These are phyloP conservation scores for Drosophila littoralis DNA, from an alignment of 1,140 invertebrate species.

Conservation along the genomic window DNA sequence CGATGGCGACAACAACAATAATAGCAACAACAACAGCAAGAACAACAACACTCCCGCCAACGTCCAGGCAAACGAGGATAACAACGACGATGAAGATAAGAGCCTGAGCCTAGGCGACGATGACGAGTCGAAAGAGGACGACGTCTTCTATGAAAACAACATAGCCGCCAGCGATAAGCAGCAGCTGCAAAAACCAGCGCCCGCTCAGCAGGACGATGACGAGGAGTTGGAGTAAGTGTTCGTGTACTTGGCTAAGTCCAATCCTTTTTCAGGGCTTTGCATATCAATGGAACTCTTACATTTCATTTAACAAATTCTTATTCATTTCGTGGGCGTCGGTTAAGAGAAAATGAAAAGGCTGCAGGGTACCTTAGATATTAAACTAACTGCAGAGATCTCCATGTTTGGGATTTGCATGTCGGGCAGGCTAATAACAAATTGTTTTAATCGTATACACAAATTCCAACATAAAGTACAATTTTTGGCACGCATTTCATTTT, in stretches of 20 bases:
- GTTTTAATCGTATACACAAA: slow-evolving; percentile 81
- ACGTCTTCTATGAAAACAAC: slow-evolving; percentile 90
- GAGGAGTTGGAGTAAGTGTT: slow-evolving; percentile 85
- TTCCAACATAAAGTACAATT: slow-evolving; percentile 70
- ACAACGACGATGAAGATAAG: slow-evolving; percentile 75
- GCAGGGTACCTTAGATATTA: slow-evolving; percentile 42
- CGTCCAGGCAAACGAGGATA: slow-evolving; percentile 75
- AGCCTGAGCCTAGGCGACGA: slow-evolving; percentile 76
- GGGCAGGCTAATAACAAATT: slow-evolving; percentile 79
- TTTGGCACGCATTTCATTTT: slow-evolving; percentile 59
- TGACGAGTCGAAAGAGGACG: slow-evolving; percentile 88
- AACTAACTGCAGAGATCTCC: neutral
- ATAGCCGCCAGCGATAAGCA: slow-evolving; percentile 75
- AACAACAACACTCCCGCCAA: slow-evolving; percentile 66
- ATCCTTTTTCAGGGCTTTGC: slow-evolving; percentile 27
- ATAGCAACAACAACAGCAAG: slow-evolving; percentile 31
- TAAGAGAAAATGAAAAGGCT: slow-evolving; percentile 33
- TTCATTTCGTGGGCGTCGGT: slow-evolving; percentile 11
- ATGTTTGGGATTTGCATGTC: slow-evolving; percentile 54
- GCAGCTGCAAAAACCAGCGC: slow-evolving; percentile 37
- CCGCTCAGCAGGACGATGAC: slow-evolving; percentile 86
- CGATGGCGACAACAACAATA: slow-evolving; percentile 40
- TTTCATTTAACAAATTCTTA: slow-evolving; percentile 78
- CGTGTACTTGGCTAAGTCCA: neutral
- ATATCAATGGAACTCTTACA: slow-evolving; percentile 68